Percentiles rank a stretch among this genome's conserved stretches.
Evolutionary conservation across 1,140 invertebrate species (phyloP).

Genomic region (Drosophila seguyi): DNA sequence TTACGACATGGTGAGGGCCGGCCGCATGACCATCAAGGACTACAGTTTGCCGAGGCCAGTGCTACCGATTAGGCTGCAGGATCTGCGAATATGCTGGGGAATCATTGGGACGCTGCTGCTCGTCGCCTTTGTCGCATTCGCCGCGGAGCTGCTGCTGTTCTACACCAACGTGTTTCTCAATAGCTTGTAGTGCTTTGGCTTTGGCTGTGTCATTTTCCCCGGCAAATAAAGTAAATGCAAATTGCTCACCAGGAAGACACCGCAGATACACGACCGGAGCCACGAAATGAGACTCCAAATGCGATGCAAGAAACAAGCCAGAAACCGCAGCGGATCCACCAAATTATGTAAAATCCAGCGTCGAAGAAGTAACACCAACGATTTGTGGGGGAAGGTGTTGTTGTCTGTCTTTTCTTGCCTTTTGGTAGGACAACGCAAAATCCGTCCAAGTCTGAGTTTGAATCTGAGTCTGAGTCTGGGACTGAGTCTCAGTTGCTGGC

Average conservation of each 20-base stretch:
- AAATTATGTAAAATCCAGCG: conserved; percentile 66
- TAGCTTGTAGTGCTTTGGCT: conserved; percentile 44
- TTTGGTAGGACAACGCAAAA: conserved; percentile 47
- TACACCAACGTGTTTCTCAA: conserved; percentile 65
- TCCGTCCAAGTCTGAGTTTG: conserved; percentile 15
- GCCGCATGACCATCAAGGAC: conserved; percentile 59
- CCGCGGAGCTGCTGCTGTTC: conserved; percentile 53
- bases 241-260: conserved; percentile 73
- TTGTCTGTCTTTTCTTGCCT: conserved; percentile 19
- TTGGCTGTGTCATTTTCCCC: conserved; percentile 45
- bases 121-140: conserved; percentile 37
- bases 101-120: conserved; percentile 17
- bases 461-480: not conserved
- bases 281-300: conserved; percentile 55
- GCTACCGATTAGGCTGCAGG: conserved; percentile 13
- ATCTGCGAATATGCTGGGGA: conserved; percentile 23
- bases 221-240: conserved; percentile 72
- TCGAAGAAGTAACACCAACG: conserved; percentile 40
- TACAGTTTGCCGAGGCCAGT: conserved; percentile 24
- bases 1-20: conserved; percentile 61
- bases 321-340: conserved; percentile 60
- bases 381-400: conserved; percentile 43
- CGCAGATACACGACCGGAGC: conserved; percentile 63
- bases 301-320: conserved; percentile 49
- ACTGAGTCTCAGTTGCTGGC: conserved; percentile 27